Conservation (phyloP, 2,888 invertebrate species). For the Athripsodes cinereus region DNA sequence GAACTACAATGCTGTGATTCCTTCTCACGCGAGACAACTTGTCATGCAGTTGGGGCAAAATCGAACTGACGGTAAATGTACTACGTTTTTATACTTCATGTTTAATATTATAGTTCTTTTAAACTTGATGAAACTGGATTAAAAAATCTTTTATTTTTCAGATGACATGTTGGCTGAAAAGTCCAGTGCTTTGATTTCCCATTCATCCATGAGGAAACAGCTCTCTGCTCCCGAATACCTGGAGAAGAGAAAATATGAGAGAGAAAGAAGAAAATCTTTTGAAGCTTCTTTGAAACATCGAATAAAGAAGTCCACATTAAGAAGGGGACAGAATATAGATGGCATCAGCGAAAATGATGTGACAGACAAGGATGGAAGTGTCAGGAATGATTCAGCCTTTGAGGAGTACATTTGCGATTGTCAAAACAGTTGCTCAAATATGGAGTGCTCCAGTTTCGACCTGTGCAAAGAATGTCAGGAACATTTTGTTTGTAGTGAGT, state of each 20-base stretch:
- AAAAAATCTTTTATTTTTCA: slow-evolving; percentile 33
- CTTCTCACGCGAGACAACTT: slow-evolving; percentile 87
- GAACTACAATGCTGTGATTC: slow-evolving; percentile 89
- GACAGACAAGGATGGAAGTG: slow-evolving; percentile 19
- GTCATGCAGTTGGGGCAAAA: slow-evolving; percentile 85
- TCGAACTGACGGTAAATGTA: slow-evolving; percentile 55
- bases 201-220: slow-evolving; percentile 63
- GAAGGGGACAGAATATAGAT: slow-evolving; percentile 13
- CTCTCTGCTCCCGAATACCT: slow-evolving; percentile 85
- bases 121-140: neutral
- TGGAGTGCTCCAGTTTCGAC: slow-evolving; percentile 12
- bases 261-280: slow-evolving; percentile 58
- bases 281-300: slow-evolving; percentile 55
- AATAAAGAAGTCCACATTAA: slow-evolving; percentile 45
- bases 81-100: neutral
- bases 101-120: neutral
- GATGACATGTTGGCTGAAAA: slow-evolving; percentile 60
- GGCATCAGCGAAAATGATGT: slow-evolving; percentile 13
- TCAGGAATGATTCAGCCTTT: slow-evolving; percentile 13
- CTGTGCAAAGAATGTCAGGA: slow-evolving; percentile 16
- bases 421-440: slow-evolving; percentile 12
- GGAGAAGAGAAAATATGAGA: slow-evolving; percentile 73
- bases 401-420: slow-evolving; percentile 20
- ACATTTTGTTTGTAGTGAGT: slow-evolving; percentile 8
- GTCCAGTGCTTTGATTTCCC: slow-evolving; percentile 47